Evolutionary conservation across 2,888 invertebrate genomes (phyloP), one percentile per base, ranked within the genome.

Genomic region (Drosophila kambysellisi): DNA sequence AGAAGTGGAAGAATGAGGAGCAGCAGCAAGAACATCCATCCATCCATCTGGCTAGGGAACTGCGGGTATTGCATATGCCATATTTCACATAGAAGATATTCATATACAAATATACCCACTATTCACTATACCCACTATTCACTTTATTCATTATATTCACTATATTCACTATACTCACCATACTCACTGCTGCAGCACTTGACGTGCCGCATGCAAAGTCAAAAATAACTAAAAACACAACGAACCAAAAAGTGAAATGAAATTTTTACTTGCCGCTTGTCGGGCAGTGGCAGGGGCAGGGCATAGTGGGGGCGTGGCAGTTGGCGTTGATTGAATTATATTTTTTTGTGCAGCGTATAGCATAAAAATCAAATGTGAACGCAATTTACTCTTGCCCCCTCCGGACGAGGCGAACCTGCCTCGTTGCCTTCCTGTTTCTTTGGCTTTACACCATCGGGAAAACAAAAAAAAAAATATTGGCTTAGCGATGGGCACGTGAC

Each of bases 321-420:
- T 88, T 88, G 89, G 89, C 88, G 90, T 88, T 89, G 90, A 88
- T 88, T 88, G 87, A 84, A 84, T 84, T 84, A 84, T 84, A 84
- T 57, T 37, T 56, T 80, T 82, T 83, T 84, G 76, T 84, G 81
- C 84, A 88, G 83, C 81, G 83, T 63, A 88, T 78, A 80, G 86
- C 86, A 84, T 88, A 83, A 84, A 82, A 84, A 85, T 81, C 83
- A 76, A 88, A 86, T 85, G 89, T 71, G 74, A 68, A 32, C 71
- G 50, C 30, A 35, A 33, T 9, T 33, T 32, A 25, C 53, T 20
- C n/a, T n/a, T 6, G 11, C 30, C 39, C 12, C 15, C 56, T 9
- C 50, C 25, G 25, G 15, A 8, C 46, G 46, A 15, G 15, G 15
- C 46, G 25, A 25, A 46, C 25, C 12, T 46, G 25, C 35, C 32